Percentiles rank a stretch among this genome's conserved stretches.
These are phyloP conservation scores for Passer domesticus DNA, from an alignment of 2,113 vertebrate genomes.

Conservation along the genomic window DNA sequence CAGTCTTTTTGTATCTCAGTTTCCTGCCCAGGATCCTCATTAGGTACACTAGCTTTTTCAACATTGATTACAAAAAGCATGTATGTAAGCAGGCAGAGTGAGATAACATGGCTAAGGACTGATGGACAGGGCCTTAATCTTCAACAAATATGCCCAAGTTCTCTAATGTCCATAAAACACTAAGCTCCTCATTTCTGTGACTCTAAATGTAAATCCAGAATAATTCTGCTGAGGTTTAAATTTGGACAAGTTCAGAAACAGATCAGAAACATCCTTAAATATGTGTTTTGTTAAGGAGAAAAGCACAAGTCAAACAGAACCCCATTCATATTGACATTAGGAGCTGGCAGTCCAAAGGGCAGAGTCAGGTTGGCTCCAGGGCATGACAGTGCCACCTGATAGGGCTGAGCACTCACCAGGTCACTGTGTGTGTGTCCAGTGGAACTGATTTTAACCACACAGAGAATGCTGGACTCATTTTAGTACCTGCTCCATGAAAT, in stretches of 20 bases:
- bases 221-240: background rate
- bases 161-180: background rate
- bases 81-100: background rate
- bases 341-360: background rate
- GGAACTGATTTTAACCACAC: background rate
- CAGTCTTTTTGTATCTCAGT: background rate
- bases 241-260: fast-evolving
- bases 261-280: background rate
- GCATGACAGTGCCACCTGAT: background rate
- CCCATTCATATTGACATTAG: constrained; percentile 21
- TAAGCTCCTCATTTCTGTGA: background rate
- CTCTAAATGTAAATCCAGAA: background rate
- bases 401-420: background rate
- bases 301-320: background rate
- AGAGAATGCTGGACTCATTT: background rate
- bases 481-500: constrained; percentile 91
- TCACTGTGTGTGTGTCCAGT: background rate
- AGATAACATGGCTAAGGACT: background rate
- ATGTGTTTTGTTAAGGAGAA: background rate
- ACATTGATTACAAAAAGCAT: background rate
- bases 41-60: background rate
- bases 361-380: background rate
- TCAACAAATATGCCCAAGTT: background rate
- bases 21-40: background rate
- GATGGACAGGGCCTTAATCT: background rate